Conservation (phyloP, 2,797 vertebrate species). For the Sebastes matsubarae region DNA sequence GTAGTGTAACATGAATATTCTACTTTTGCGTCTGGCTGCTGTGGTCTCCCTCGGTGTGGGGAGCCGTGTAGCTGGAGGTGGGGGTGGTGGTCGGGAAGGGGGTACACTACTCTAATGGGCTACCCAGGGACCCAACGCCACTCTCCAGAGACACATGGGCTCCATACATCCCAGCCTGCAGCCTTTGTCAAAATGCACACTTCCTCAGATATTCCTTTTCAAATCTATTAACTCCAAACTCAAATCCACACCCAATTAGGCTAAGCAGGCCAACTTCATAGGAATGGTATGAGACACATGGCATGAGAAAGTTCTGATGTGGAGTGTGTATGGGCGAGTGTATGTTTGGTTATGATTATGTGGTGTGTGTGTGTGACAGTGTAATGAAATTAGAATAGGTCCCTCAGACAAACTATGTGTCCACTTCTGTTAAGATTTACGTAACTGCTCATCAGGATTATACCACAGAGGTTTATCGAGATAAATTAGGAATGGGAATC, state of each 20-base stretch:
- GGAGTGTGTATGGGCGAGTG: neutral
- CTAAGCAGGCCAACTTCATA: slow-evolving; percentile 69
- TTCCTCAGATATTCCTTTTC: slow-evolving; percentile 85
- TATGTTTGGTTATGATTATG: slow-evolving; percentile 40
- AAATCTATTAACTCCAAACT: slow-evolving; percentile 82
- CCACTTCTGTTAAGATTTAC: slow-evolving; percentile 1
- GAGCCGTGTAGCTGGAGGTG: slow-evolving; percentile 54
- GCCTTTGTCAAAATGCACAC: slow-evolving; percentile 80
- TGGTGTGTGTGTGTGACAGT: neutral
- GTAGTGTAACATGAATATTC: slow-evolving; percentile 78
- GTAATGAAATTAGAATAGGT: slow-evolving; percentile 3
- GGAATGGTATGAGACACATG: slow-evolving; percentile 39
- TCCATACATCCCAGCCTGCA: slow-evolving; percentile 67
- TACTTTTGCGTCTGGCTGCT: slow-evolving; percentile 63
- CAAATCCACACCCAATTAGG: slow-evolving; percentile 80
- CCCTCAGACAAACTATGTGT: neutral
- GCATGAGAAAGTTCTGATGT: slow-evolving; percentile 48
- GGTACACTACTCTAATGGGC: slow-evolving; percentile 79
- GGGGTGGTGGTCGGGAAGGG: slow-evolving; percentile 46
- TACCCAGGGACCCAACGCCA: slow-evolving; percentile 77
- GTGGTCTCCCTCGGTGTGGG: slow-evolving; percentile 64
- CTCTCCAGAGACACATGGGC: slow-evolving; percentile 74
- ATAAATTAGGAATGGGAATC: no score
- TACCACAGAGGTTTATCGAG: neutral
- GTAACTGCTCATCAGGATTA: slow-evolving; percentile 4